phyloP scores from a whole-genome alignment of 2,888 invertebrate species.

The Drepanosiphum platanoidis region DNA sequence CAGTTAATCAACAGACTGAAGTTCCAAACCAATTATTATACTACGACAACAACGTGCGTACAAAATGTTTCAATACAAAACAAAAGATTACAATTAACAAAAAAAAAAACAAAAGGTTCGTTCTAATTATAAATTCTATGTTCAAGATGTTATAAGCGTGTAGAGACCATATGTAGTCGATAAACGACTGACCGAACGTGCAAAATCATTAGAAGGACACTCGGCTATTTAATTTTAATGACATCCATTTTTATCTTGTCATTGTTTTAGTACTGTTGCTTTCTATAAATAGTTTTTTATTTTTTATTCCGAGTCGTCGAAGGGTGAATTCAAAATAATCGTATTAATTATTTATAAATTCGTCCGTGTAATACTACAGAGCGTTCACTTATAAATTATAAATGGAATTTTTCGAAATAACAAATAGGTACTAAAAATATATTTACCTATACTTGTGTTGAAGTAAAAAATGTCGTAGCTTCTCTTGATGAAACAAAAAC shows the following conservation, averaged over 20 bases:
- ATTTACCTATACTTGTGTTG: no score
- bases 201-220: slow-evolving; percentile 31
- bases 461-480: no score
- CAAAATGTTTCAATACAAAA: slow-evolving; percentile 35
- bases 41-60: neutral
- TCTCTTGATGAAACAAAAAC: no score
- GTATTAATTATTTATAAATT: slow-evolving; percentile 24
- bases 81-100: slow-evolving; percentile 50
- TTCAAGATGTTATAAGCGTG: slow-evolving; percentile 13
- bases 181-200: slow-evolving; percentile 37
- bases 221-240: slow-evolving; percentile 36
- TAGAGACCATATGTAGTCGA: slow-evolving; percentile 30
- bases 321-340: slow-evolving; percentile 20
- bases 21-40: slow-evolving; percentile 24
- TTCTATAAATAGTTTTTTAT: neutral
- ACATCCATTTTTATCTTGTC: slow-evolving; percentile 21
- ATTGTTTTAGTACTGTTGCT: slow-evolving; percentile 19
- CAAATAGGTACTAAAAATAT: neutral
- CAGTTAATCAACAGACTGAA: slow-evolving; percentile 28
- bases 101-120: slow-evolving; percentile 29
- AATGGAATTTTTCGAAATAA: slow-evolving; percentile 1
- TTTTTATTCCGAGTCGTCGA: no score
- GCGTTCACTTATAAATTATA: slow-evolving; percentile 22
- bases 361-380: neutral
- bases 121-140: slow-evolving; percentile 38